Evolutionary conservation across 2,888 invertebrate species (phyloP).

Genomic region (Neelides folsomi): DNA sequence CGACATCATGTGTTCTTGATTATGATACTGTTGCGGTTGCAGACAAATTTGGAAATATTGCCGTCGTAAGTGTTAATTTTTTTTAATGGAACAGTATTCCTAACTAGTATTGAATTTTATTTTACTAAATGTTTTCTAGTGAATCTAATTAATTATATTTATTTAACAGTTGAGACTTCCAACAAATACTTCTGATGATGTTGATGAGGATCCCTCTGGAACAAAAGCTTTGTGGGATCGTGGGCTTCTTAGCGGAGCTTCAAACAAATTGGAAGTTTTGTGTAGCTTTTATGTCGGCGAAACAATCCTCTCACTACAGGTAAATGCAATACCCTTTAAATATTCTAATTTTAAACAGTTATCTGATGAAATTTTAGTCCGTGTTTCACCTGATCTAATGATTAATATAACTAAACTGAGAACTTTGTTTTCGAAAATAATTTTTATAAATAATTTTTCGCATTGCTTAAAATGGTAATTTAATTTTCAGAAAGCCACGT

Average conservation of each 20-base stretch:
- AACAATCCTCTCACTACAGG: slow-evolving; percentile 81
- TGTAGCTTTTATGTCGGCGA: slow-evolving; percentile 94
- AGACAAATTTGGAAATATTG: slow-evolving; percentile 95
- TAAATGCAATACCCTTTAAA: slow-evolving; percentile 15
- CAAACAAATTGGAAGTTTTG: slow-evolving; percentile 88
- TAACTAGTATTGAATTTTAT: background rate
- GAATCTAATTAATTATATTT: background rate
- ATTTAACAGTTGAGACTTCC: slow-evolving; percentile 60
- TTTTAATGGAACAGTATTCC: background rate
- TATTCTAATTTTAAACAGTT: background rate
- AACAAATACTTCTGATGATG: slow-evolving; percentile 84
- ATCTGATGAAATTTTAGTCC: slow-evolving; percentile 31
- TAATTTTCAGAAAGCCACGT: slow-evolving; percentile 56
- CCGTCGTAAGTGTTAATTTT: slow-evolving; percentile 51
- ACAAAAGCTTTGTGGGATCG: slow-evolving; percentile 87
- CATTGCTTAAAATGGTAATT: background rate
- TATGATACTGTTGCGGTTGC: slow-evolving; percentile 92
- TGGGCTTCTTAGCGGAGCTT: slow-evolving; percentile 87
- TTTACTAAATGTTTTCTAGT: background rate
- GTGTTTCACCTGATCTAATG: slow-evolving; percentile 33
- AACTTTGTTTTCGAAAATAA: background rate
- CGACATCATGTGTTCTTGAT: slow-evolving; percentile 79
- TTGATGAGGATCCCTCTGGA: slow-evolving; percentile 98
- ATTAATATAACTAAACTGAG: slow-evolving; percentile 30
- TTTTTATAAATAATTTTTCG: background rate